Conservation (phyloP, 2,888 invertebrate species). For the Macrophya annulata region DNA sequence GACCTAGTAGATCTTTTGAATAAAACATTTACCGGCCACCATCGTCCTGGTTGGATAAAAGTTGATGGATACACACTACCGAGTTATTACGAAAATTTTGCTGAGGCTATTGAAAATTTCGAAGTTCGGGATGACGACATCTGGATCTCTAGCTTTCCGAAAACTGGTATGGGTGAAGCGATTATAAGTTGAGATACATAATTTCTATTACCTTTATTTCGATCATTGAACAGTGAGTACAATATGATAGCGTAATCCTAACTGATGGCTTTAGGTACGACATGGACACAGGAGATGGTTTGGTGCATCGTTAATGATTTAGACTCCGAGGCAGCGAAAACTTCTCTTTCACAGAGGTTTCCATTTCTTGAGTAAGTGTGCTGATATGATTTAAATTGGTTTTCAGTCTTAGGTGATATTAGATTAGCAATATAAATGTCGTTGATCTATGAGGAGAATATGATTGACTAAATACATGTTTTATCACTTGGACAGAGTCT, state of each 20-base stretch:
- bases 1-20: conserved; percentile 62
- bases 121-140: conserved; percentile 78
- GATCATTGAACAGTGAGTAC: not conserved
- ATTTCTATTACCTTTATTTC: not conserved
- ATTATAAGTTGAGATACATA: not conserved
- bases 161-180: conserved; percentile 77
- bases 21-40: conserved; percentile 59
- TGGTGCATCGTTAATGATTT: conserved; percentile 86
- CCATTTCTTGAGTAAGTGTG: conserved; percentile 82
- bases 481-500: not conserved
- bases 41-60: not conserved
- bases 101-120: conserved; percentile 75
- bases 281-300: conserved; percentile 90
- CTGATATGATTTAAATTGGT: not conserved
- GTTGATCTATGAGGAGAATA: not conserved
- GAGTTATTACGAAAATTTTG: conserved; percentile 69
- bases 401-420: not conserved
- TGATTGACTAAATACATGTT: not conserved
- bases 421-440: not conserved
- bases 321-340: conserved; percentile 83
- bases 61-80: not conserved
- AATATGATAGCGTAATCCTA: not conserved
- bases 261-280: conserved; percentile 82
- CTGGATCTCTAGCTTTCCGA: conserved; percentile 81
- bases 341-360: conserved; percentile 82